Base-by-base conservation (phyloP, 1,140 invertebrate species). In the Sycobia sp. region DNA sequence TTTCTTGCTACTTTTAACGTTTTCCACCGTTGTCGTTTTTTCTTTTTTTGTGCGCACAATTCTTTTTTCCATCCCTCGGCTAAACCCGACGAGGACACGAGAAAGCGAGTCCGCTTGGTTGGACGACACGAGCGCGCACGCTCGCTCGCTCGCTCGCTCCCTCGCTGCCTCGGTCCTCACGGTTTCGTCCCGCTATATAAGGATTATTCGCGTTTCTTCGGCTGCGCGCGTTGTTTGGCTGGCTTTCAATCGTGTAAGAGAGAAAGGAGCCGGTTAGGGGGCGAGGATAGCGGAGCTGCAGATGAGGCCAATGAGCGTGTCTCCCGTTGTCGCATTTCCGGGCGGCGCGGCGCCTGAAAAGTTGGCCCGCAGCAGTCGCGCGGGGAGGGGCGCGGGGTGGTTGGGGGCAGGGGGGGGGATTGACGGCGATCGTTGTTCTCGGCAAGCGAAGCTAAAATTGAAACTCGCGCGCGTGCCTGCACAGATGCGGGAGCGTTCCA, bases 41-140 rank as follows among this genome's bases (percentile, higher is more conserved):
- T 7, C 20, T 53, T 53, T 54, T 53, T 53, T 39, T 39, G 14
- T 10, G 29, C n/a, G 46, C 23, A 1, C 16, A 4, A n/a, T 32
- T 29, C 8, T 23, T 25, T 32, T 36, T 36, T 51, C 1, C 27
- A 34, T 2, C 9, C 27, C 14, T 9, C 16, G 29, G n/a, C 46
- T 44, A 59, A 36, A 22, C 25, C 23, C 16, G 13, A 38, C 9
- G 14, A 23, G 14, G 14, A 29, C 32, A 16, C 14, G 55, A 34
- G 64, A 46, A 68, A 68, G 68, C 41, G 49, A 70, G 69, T 53
- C 62, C 70, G 69, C 70, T 71, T 68, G 70, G 65, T 70, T 69
- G 68, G 62, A 69, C 68, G 67, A 71, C 72, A 73, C 65, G 60
- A 53, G 51, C 56, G 29, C 11, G 4, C 11, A 32, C 11, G 29